Percentiles rank a stretch among this genome's conserved stretches.
Evolutionary conservation across 2,888 invertebrate genomes (phyloP).

Genomic region (Tanaodytes sp.): DNA sequence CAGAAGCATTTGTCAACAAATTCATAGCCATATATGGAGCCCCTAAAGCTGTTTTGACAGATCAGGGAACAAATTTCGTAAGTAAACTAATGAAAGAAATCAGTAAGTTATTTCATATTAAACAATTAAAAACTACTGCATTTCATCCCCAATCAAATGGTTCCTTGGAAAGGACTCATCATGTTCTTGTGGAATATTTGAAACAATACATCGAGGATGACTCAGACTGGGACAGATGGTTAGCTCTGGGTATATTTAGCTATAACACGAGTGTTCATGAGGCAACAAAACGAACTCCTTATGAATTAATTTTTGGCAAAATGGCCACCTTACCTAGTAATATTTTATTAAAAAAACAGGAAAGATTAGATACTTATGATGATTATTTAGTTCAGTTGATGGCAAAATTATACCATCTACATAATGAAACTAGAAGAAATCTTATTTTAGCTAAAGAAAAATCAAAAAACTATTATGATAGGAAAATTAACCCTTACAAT

Average conservation of each 20-base stretch:
- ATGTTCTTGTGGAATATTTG: conserved; percentile 6
- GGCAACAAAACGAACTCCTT: background rate
- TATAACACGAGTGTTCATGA: conserved; percentile 1
- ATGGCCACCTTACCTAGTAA: background rate
- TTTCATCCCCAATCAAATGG: conserved; percentile 18
- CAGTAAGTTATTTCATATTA: conserved; percentile 1
- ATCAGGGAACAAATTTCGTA: conserved; percentile 7
- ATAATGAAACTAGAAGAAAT: background rate
- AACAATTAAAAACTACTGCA: conserved; percentile 8
- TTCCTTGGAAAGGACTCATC: conserved; percentile 12
- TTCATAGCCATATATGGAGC: background rate
- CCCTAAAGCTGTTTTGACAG: background rate
- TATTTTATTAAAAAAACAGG: too few species aligned
- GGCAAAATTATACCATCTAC: background rate
- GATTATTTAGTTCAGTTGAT: too few species aligned
- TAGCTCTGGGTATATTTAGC: background rate
- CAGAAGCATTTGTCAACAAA: background rate
- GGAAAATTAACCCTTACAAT: background rate
- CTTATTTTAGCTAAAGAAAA: conserved; percentile 4
- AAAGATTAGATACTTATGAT: too few species aligned
- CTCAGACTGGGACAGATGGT: background rate
- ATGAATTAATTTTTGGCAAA: background rate
- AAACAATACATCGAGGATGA: background rate
- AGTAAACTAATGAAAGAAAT: conserved; percentile 1
- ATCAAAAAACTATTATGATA: conserved; percentile 6